Conservation (phyloP, 1,140 invertebrate genomes). For the Agrypnia vestita region DNA sequence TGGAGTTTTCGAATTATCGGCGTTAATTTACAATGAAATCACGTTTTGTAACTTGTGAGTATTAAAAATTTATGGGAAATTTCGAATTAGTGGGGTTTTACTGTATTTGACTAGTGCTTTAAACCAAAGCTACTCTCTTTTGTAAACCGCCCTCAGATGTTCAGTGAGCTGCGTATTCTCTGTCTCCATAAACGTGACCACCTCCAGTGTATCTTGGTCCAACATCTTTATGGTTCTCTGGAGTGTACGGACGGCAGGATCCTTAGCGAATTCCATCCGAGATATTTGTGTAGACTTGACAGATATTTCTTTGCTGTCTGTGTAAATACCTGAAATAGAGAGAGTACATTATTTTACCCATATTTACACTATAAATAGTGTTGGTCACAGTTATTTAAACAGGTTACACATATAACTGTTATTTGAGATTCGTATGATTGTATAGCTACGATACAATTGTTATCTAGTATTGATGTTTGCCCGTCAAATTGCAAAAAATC, state of each 20-base stretch:
- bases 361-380: background rate
- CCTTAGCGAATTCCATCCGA: slow-evolving; percentile 73
- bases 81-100: no score
- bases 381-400: no score
- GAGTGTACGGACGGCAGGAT: slow-evolving; percentile 72
- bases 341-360: background rate
- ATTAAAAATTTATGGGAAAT: no score
- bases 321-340: slow-evolving; percentile 46
- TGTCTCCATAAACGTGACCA: slow-evolving; percentile 76
- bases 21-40: no score
- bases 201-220: slow-evolving; percentile 69
- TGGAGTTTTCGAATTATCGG: no score
- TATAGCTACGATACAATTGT: no score
- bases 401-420: no score
- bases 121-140: slow-evolving; percentile 59
- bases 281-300: slow-evolving; percentile 71
- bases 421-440: no score
- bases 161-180: slow-evolving; percentile 73
- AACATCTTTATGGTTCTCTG: slow-evolving; percentile 69
- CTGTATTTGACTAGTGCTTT: background rate
- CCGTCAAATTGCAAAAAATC: no score
- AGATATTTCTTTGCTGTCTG: slow-evolving; percentile 65
- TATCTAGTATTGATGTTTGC: no score
- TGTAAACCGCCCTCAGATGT: slow-evolving; percentile 75
- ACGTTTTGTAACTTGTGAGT: no score